Evolutionary conservation across 2,113 vertebrate species (phyloP), one percentile per base, ranked within the genome.

Genomic region (Anolis sagrei): DNA sequence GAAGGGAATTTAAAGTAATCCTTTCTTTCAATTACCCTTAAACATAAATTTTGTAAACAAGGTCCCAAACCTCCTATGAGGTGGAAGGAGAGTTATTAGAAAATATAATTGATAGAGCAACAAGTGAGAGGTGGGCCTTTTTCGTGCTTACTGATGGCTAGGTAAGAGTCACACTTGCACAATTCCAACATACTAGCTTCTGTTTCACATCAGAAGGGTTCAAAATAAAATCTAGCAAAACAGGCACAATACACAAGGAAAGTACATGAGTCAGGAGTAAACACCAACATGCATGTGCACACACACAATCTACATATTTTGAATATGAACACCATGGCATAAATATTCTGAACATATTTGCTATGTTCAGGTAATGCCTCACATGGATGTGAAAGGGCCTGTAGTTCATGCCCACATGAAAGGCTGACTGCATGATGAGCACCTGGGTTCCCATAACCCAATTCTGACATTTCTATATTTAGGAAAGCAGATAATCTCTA

Each of bases 171-270:
- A 93, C 62, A 89, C 8, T 81, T 18, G 88, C 3, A 83, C 91
- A 25, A 0, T 88, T 3, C 83, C 92, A 62, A 85, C 77, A 91
- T 85, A 92, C 86, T 91, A 90, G 91, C 75, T 91, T 29, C 58
- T 36, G 23, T 91, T 90, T 77, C 91, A 91, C 80, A 84, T 70
- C 83, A 83, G 88, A 91, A 86, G 29, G 89, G 91, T 84, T 10
- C 51, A 93, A 95, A 95, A 94, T 58, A 92, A 93, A 94, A 89
- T 39, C 89, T 86, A 87, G 2, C 84, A 92, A 94, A 66, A 90
- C 89, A 93, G 94, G 36, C 68, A 92, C 82, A 89, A 92, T 90
- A 82, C 93, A 93, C 86, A 91, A 88, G 92, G 93, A 85, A 92
- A 85, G 78, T 62, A 81, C n/a, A 87, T 68, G 70, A 83, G 89